phyloP scores from a whole-genome alignment of 2,797 vertebrate species.

The Hydrophis major region DNA sequence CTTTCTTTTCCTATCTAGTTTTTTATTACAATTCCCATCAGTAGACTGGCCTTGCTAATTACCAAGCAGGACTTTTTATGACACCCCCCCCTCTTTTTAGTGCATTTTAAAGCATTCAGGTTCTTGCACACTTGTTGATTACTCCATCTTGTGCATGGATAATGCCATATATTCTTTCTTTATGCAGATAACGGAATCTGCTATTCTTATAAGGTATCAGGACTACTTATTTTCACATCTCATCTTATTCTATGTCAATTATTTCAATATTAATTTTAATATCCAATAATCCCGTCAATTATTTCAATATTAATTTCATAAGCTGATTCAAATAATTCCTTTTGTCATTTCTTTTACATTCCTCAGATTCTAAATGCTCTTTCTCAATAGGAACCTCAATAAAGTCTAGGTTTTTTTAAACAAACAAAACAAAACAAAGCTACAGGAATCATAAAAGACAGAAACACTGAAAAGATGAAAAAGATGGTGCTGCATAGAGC shows the following conservation, averaged over 20 bases:
- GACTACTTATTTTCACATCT: neutral
- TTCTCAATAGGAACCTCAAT: neutral
- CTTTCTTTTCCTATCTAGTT: fast-evolving
- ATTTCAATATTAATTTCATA: neutral
- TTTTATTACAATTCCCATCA: neutral
- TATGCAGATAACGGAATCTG: neutral
- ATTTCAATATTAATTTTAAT: neutral
- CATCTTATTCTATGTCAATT: fast-evolving
- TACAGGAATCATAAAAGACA: neutral
- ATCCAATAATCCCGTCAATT: fast-evolving
- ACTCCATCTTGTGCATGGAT: neutral
- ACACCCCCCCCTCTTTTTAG: neutral
- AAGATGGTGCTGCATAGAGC: neutral
- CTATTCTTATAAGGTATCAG: neutral
- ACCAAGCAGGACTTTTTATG: neutral
- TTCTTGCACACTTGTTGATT: neutral
- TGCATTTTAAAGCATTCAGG: neutral
- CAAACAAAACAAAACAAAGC: neutral
- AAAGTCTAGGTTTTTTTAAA: neutral
- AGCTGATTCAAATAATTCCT: neutral
- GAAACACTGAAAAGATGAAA: neutral
- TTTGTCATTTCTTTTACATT: neutral
- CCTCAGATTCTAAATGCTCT: neutral
- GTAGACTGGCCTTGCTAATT: neutral
- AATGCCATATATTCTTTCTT: neutral